phyloP scores from a whole-genome alignment of 2,888 invertebrate species.

The Cepaea hortensis region DNA sequence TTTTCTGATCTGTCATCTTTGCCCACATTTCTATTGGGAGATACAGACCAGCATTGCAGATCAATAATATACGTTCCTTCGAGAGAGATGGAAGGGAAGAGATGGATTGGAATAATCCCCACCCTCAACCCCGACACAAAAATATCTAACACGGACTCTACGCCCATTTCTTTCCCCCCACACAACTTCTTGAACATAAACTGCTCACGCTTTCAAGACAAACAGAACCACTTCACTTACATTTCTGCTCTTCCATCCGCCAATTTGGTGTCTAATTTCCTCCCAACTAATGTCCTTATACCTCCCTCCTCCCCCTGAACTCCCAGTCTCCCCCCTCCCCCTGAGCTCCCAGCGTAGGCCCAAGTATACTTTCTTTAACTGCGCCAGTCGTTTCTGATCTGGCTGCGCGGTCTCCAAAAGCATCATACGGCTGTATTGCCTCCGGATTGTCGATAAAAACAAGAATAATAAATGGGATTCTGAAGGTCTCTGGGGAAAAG shows the following conservation, averaged over 20 bases:
- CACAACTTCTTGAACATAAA: not conserved
- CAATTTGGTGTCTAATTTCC: not conserved
- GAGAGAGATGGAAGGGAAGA: no score
- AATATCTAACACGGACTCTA: no score
- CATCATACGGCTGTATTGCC: not conserved
- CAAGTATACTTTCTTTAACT: not conserved
- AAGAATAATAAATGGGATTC: constrained; percentile 15
- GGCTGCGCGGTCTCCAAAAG: not conserved
- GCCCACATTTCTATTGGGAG: not conserved
- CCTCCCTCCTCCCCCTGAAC: not conserved
- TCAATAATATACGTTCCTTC: constrained; percentile 4
- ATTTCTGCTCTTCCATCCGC: not conserved
- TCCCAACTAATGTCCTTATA: not conserved
- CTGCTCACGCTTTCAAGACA: not conserved
- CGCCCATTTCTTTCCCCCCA: no score
- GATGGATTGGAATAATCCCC: no score
- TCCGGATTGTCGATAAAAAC: constrained; percentile 15
- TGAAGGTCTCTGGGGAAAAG: constrained; percentile 10
- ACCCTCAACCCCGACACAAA: no score
- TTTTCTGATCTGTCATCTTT: constrained; percentile 1
- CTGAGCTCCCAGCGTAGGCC: no score
- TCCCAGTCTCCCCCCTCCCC: not conserved
- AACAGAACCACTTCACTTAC: not conserved
- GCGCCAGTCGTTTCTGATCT: not conserved
- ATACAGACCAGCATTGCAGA: not conserved